Base-by-base conservation (phyloP, 2,888 invertebrate genomes). In the Spodoptera littoralis region DNA sequence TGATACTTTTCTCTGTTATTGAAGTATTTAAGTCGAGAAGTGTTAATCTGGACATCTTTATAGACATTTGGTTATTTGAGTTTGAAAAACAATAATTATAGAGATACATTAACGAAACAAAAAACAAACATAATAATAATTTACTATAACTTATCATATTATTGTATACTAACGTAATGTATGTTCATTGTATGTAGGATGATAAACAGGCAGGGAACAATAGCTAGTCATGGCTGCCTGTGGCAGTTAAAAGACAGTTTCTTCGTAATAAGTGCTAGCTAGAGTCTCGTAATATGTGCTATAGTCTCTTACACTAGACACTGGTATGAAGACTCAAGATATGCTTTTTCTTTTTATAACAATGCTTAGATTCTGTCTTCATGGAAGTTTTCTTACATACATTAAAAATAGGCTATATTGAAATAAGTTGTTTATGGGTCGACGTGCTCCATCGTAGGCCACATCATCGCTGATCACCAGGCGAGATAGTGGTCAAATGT, bases 201-300 rank as follows among this genome's bases (percentile, higher is more conserved):
- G 13, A 47, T 58, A 63, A 53, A 68, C 65, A 54, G 41, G 43
- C 45, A 30, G 60, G 49, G 70, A 65, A 76, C 74, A 76, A 76
- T 68, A 76, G 67, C 48, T 57, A 55, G 63, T 64, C 57, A 62
- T 46, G 50, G 36, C 56, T 56, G 60, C 48, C 64, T 49, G 43
- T 57, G 69, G 73, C 77, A 74, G 76, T 71, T 71, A 77, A 76
- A 67, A 79, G 77, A 73, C 76, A 72, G 81, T 69, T 79, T 80
- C 75, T 75, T 70, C 62, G 74, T 77, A 76, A 75, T 73, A 61
- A 64, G 55, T 60, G 61, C 71, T 71, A 70, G 61, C 71, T 71
- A 70, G 58, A 73, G 79, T 58, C 42, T 50, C 13, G 71, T 71
- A 80, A 80, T 79, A 80, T 76, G 73, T 65, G 51, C 55, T 51